A percentile compares a stretch with the other conserved stretches of the same genome.
Evolutionary conservation across 2,888 invertebrate genomes (phyloP).

Genomic region (Dryobotodes eremita): DNA sequence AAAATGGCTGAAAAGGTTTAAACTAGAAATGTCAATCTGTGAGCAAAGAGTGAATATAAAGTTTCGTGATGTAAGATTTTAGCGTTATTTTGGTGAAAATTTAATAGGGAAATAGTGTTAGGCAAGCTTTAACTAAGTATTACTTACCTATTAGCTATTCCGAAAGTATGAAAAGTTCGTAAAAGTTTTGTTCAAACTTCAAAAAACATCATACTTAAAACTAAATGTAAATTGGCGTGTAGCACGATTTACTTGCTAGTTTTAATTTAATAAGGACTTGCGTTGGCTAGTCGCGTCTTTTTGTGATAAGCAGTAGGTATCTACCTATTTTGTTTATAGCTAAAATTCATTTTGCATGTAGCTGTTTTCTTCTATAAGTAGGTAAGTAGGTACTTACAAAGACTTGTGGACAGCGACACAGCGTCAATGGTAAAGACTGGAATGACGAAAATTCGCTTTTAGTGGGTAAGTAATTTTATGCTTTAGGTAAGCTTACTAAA

Average conservation of each 20-base stretch:
- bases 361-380: not conserved
- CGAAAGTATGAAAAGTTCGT: not conserved
- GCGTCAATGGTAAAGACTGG: not conserved
- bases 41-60: not conserved
- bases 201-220: too few relatives aligned
- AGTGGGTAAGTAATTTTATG: not conserved
- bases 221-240: not conserved
- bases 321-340: not conserved
- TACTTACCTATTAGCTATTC: too few relatives aligned
- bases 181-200: not conserved
- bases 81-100: not conserved
- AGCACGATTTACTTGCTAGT: not conserved
- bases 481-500: not conserved
- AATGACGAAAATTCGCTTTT: too few relatives aligned
- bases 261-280: not conserved
- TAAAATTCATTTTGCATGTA: not conserved
- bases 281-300: not conserved
- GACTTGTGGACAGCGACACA: too few relatives aligned
- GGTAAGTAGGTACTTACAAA: too few relatives aligned
- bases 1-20: slow-evolving; percentile 3
- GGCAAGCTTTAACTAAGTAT: too few relatives aligned
- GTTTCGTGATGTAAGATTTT: too few relatives aligned
- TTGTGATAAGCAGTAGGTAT: not conserved
- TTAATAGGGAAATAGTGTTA: not conserved
- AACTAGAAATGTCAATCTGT: not conserved